These are phyloP conservation scores for Piscicola geometra DNA, from an alignment of 2,888 invertebrate genomes.

Conservation along the genomic window DNA sequence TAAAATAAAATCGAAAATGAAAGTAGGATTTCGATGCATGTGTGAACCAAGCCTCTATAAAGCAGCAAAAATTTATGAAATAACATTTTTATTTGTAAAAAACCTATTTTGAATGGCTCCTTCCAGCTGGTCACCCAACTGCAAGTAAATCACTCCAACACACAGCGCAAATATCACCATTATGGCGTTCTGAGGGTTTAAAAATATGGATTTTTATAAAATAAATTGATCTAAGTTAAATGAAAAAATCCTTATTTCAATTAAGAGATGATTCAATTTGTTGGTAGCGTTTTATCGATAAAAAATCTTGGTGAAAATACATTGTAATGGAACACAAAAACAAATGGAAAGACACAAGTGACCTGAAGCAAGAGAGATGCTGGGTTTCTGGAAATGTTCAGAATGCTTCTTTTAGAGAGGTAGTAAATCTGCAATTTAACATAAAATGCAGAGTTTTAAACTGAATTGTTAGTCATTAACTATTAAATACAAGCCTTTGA, in stretches of 20 bases:
- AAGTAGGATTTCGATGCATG: too few relatives aligned
- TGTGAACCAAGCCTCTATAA: too few relatives aligned
- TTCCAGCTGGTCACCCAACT: conserved; percentile 47
- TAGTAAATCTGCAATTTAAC: conserved; percentile 38
- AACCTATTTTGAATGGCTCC: conserved; percentile 55
- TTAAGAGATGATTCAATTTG: too few relatives aligned
- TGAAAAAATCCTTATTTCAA: too few relatives aligned
- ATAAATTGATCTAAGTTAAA: too few relatives aligned
- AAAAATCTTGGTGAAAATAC: too few relatives aligned
- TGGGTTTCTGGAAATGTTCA: conserved; percentile 53
- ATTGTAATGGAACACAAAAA: too few relatives aligned
- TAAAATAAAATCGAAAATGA: too few relatives aligned
- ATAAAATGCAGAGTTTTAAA: not conserved
- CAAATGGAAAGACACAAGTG: too few relatives aligned
- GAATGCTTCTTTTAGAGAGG: conserved; percentile 46
- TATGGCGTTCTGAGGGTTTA: conserved; percentile 47
- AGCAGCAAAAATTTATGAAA: not conserved
- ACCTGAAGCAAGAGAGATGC: conserved; percentile 44
- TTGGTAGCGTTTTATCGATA: too few relatives aligned
- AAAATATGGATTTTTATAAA: too few relatives aligned
- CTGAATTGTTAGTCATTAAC: not conserved
- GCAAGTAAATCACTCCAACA: conserved; percentile 54
- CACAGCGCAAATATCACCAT: conserved; percentile 52
- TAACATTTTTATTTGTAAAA: not conserved
- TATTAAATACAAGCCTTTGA: too few relatives aligned